Conservation (phyloP, 2,888 invertebrate genomes). For the Apamea anceps region DNA sequence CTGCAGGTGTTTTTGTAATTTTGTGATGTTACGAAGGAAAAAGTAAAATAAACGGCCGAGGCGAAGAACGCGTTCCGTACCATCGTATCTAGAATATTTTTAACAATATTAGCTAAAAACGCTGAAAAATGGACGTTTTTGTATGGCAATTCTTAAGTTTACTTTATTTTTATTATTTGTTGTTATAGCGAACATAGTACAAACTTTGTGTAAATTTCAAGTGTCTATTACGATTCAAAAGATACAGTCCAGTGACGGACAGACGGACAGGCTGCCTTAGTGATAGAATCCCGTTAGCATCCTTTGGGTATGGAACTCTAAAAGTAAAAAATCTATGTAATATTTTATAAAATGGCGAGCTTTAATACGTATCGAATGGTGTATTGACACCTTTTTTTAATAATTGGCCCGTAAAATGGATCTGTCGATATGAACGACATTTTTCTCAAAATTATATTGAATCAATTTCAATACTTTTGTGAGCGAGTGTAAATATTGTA, state of each 20-base stretch:
- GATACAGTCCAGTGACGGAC: background rate
- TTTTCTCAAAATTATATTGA: constrained; percentile 32
- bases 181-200: background rate
- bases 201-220: background rate
- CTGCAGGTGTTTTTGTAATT: constrained; percentile 72
- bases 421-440: constrained; percentile 5
- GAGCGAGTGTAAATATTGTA: constrained; percentile 41
- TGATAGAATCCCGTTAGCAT: too few species aligned
- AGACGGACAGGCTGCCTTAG: background rate
- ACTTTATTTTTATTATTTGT: background rate
- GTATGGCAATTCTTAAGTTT: background rate
- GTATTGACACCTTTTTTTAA: constrained; percentile 48
- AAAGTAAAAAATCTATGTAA: constrained; percentile 42
- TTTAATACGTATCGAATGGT: constrained; percentile 43
- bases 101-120: background rate
- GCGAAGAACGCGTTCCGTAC: background rate
- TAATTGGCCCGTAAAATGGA: constrained; percentile 42
- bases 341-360: constrained; percentile 49
- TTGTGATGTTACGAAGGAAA: constrained; percentile 58
- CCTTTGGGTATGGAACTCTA: background rate
- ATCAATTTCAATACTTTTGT: constrained; percentile 37
- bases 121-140: too few species aligned
- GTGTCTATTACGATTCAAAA: background rate
- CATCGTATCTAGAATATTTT: background rate
- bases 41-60: background rate